Base-by-base conservation (phyloP, 2,888 invertebrate genomes). In the Conchocele bisecta region DNA sequence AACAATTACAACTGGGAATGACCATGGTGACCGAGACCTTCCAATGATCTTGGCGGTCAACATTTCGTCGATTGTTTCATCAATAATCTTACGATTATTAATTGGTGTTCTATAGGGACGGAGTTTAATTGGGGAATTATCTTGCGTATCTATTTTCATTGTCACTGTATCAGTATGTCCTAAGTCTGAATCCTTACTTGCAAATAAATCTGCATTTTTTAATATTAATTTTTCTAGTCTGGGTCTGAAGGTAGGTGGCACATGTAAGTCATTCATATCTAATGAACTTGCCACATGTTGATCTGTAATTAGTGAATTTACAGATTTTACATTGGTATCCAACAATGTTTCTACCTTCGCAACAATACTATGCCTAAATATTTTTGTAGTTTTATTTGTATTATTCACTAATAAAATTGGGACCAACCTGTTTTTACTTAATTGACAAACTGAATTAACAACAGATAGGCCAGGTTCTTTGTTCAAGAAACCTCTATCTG, bases 1-100 rank as follows among this genome's bases (percentile, higher is more conserved):
- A 11, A 72, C 61, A 24, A 70, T 41, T 0, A 74, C 69, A 3
- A 73, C 50, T n/a, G 73, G 73, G 48, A 69, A 75, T 15, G 24
- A 35, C 71, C 69, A 75, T 11, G 75, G 71, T 7, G 61, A 44
- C 29, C 17, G 24, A 17, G 42, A 54, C 26, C 39, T 44, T n/a
- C 26, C 7, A 42, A 57, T 60, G 2, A 71, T 60, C 5, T 59
- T 44, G 22, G 46, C 58, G 6, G 57, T 53, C 17, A 64, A 33
- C 58, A 69, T 69, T 61, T 67, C 56, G 57, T 56, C 50, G 24
- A 69, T 50, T 13, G 67, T 70, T 29, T 77, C 41, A 44, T 58
- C 50, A 31, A 60, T 48, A 3, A 60, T 29, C 48, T 59, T 35
- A 13, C 53, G 24, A 28, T 68, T 54, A 29, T 69, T 42, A 15